A percentile compares a stretch with the other conserved stretches of the same genome.
These are phyloP conservation scores for Adelphocoris suturalis DNA, from an alignment of 2,888 invertebrate genomes.

Conservation along the genomic window DNA sequence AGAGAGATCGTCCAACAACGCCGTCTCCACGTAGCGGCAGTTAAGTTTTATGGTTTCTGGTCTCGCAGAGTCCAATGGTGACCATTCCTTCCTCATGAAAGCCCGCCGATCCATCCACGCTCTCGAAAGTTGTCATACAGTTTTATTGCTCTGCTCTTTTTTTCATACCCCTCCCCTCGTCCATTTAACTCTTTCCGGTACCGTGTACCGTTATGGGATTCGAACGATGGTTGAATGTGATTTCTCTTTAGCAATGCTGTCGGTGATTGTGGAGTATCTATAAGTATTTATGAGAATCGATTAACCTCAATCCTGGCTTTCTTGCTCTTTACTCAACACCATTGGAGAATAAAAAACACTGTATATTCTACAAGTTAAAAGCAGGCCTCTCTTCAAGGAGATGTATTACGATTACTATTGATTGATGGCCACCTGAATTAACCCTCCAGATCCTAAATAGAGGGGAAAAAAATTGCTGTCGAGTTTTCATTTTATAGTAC, in stretches of 20 bases:
- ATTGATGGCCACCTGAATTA: neutral
- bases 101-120: slow-evolving; percentile 15
- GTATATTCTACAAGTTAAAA: neutral
- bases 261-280: slow-evolving; percentile 15
- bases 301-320: slow-evolving; percentile 50
- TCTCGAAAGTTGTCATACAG: slow-evolving; percentile 68
- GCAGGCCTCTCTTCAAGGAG: neutral
- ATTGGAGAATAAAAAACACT: neutral
- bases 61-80: slow-evolving; percentile 52
- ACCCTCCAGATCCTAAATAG: too few species aligned
- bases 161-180: neutral
- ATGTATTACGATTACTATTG: neutral
- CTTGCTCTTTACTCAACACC: slow-evolving; percentile 22
- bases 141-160: slow-evolving; percentile 53
- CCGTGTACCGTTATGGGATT: slow-evolving; percentile 41
- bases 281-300: slow-evolving; percentile 46
- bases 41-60: slow-evolving; percentile 59
- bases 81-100: slow-evolving; percentile 40
- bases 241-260: slow-evolving; percentile 41
- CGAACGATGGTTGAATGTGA: slow-evolving; percentile 48
- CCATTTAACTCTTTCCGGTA: slow-evolving; percentile 29
- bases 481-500: too few species aligned
- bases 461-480: too few species aligned
- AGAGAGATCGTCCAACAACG: slow-evolving; percentile 61
- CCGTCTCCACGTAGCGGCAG: slow-evolving; percentile 64